Conservation (phyloP, 2,888 invertebrate species). For the Hofmannophila pseudospretella region DNA sequence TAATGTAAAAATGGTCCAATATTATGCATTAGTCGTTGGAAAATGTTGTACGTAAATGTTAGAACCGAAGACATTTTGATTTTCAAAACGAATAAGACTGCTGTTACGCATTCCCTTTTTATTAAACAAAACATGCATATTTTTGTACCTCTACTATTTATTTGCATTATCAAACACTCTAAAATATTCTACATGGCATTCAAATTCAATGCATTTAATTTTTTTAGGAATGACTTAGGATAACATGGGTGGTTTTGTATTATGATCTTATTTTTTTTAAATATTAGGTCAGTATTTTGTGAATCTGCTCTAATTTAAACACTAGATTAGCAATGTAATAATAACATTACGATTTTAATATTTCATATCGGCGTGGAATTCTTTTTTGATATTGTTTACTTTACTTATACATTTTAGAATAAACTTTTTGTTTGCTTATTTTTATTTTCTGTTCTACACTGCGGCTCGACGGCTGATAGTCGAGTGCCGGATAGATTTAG, state of each 20-base stretch:
- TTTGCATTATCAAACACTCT: no score
- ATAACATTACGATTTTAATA: no score
- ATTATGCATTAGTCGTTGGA: background rate
- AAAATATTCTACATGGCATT: no score
- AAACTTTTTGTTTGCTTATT: constrained; percentile 44
- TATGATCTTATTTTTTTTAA: background rate
- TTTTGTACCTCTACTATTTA: background rate
- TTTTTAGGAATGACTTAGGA: background rate
- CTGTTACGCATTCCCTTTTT: background rate
- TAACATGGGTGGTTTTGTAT: constrained; percentile 26
- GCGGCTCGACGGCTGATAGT: constrained; percentile 19
- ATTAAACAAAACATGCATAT: background rate
- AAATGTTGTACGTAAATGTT: background rate
- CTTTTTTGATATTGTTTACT: constrained; percentile 28
- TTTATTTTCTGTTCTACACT: constrained; percentile 67
- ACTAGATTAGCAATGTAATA: no score
- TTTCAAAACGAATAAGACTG: constrained; percentile 2
- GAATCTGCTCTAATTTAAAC: no score
- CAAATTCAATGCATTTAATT: background rate
- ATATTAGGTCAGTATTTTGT: no score
- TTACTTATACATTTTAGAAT: constrained; percentile 40
- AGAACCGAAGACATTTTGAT: background rate
- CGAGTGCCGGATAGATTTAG: constrained; percentile 18
- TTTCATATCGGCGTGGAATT: constrained; percentile 53
- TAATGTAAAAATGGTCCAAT: background rate